These are phyloP conservation scores for Pangasius krempfi DNA, from an alignment of 2,797 vertebrate genomes.

Conservation along the genomic window DNA sequence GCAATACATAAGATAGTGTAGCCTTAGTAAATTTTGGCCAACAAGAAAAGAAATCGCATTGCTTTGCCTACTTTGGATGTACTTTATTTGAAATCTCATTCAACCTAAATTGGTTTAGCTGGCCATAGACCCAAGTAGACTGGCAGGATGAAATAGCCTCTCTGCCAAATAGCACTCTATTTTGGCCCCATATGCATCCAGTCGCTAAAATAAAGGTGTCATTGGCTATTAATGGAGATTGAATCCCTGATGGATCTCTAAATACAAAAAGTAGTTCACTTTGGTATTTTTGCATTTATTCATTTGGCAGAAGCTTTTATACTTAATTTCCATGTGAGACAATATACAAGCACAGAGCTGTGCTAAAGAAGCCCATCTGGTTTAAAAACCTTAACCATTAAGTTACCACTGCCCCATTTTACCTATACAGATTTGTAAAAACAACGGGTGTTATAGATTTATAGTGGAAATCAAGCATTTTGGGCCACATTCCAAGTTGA, in stretches of 20 bases:
- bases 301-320: conserved; percentile 1
- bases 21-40: background rate
- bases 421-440: background rate
- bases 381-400: background rate
- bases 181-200: conserved; percentile 15
- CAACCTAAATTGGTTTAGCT: conserved; percentile 19
- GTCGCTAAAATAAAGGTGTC: conserved; percentile 30
- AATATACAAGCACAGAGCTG: background rate
- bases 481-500: too few species aligned
- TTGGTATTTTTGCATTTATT: conserved; percentile 10
- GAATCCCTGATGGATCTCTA: conserved; percentile 19
- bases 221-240: conserved; percentile 18
- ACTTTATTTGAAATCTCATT: conserved; percentile 16
- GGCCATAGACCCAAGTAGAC: conserved; percentile 7
- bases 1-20: background rate
- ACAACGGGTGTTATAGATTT: background rate
- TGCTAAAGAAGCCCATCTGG: background rate
- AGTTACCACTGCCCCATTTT: background rate
- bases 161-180: conserved; percentile 25
- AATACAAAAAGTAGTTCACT: background rate
- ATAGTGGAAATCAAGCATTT: background rate
- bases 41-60: background rate
- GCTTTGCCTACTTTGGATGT: background rate
- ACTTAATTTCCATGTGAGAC: background rate
- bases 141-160: conserved; percentile 23